Base-by-base conservation (phyloP, 2,797 vertebrate genomes). In the Artibeus jamaicensis region DNA sequence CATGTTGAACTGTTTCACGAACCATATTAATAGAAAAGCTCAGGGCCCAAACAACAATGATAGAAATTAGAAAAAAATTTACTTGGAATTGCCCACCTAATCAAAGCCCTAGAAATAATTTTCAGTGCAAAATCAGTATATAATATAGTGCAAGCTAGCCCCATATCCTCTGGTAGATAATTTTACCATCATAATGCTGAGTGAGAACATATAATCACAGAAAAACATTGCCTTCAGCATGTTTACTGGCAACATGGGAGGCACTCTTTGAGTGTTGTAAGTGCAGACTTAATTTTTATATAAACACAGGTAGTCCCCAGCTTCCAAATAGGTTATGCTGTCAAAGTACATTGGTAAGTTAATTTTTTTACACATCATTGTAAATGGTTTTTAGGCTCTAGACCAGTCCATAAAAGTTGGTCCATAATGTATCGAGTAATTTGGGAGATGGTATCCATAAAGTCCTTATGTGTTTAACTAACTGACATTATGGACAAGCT, bases 11-110 rank as follows among this genome's bases (percentile, higher is more conserved):
- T 92, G 88, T 98, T 98, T 98, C 81, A 70, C 93, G 86, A 65
- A 95, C 96, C 89, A 68, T 97, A 97, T 98, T 98, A 97, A 97
- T 97, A 83, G 95, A 98, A 96, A 96, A 98, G 73, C 91, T 97
- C 96, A 95, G 95, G 96, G 86, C 88, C 89, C 74, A 97, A 91
- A 93, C 96, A 95, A 97, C 87, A 96, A 76, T 93, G 85, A 96
- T 93, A 73, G 78, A 98, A 97, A 96, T 97, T 97, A 98, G 97
- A 96, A 89, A 97, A 97, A 95, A 24, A 50, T 87, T 77, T 89
- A 14, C 68, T 95, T 97, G 88, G 96, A 96, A 97, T 97, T 97
- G 18, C 82, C 93, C 22, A 96, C 90, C 83, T 59, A 96, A 97
- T 85, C 65, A 93, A 96, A 79, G 89, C 86, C 93, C 96, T 95